A percentile compares a stretch with the other conserved stretches of the same genome.
These are phyloP conservation scores for Empidonax alnorum DNA, from an alignment of 2,113 vertebrate genomes.

Conservation along the genomic window DNA sequence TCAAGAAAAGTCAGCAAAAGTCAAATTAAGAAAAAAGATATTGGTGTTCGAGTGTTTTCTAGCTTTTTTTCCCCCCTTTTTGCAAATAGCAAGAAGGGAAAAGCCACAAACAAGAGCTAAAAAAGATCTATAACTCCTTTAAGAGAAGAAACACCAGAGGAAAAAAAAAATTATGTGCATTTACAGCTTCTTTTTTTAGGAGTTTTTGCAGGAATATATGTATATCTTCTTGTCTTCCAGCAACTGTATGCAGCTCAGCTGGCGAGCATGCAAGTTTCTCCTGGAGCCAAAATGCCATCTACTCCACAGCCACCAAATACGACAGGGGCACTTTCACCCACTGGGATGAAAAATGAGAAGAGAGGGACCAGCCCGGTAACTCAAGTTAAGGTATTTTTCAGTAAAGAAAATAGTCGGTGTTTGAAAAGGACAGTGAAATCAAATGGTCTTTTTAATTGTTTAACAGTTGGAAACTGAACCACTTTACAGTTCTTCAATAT, in stretches of 20 bases:
- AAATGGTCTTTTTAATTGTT: conserved; percentile 1
- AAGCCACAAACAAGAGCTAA: neutral
- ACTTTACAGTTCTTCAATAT: neutral
- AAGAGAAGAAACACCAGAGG: neutral
- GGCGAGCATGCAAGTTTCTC: conserved; percentile 99
- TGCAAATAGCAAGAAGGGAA: neutral
- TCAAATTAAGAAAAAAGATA: neutral
- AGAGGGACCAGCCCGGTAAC: conserved; percentile 95
- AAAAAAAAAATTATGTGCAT: neutral
- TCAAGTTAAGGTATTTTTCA: conserved; percentile 87
- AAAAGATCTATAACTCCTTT: neutral
- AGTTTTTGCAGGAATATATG: conserved; percentile 29
- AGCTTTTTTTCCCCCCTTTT: neutral
- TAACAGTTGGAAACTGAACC: conserved; percentile 22
- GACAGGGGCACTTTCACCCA: conserved; percentile 92
- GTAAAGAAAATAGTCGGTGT: neutral
- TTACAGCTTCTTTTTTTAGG: neutral
- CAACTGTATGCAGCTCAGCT: conserved; percentile 98
- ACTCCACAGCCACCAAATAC: conserved; percentile 91
- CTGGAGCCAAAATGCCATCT: conserved; percentile 97
- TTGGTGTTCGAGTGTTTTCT: neutral
- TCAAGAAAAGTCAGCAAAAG: neutral
- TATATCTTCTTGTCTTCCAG: conserved; percentile 83
- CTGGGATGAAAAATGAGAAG: conserved; percentile 97
- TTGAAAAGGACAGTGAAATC: conserved; percentile 45